These are phyloP conservation scores for Eledone cirrhosa DNA, from an alignment of 2,888 invertebrate genomes.

Conservation along the genomic window DNA sequence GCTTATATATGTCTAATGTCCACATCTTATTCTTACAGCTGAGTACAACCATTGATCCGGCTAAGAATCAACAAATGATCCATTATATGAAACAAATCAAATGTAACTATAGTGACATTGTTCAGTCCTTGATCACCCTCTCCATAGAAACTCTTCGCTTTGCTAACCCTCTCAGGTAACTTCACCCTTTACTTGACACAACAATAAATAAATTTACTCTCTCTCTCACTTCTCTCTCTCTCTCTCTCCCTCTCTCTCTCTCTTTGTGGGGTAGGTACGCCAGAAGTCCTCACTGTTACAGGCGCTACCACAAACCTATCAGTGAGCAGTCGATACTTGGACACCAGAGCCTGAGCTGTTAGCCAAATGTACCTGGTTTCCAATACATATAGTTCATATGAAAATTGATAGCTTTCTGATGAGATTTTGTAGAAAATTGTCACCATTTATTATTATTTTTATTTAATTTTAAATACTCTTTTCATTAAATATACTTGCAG, in stretches of 20 bases:
- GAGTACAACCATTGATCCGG: conserved; percentile 46
- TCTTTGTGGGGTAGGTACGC: too few species aligned
- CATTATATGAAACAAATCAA: conserved; percentile 50
- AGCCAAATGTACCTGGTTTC: too few species aligned
- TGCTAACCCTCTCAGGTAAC: conserved; percentile 50
- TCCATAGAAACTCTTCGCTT: conserved; percentile 41
- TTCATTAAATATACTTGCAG: too few species aligned
- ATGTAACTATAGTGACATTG: conserved; percentile 48
- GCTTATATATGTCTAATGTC: not conserved
- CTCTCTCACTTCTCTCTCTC: not conserved
- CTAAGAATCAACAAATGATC: conserved; percentile 50
- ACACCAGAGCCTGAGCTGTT: too few species aligned
- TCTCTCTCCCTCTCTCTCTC: not conserved
- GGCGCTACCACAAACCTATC: too few species aligned
- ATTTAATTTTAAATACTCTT: too few species aligned
- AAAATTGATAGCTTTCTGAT: too few species aligned
- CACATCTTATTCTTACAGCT: conserved; percentile 40
- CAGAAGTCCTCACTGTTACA: too few species aligned
- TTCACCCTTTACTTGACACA: not conserved
- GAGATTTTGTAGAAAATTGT: too few species aligned
- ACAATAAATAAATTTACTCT: not conserved
- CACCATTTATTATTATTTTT: too few species aligned
- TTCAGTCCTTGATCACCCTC: conserved; percentile 46
- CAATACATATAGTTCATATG: too few species aligned
- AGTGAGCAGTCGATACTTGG: too few species aligned